Percentiles rank a stretch among this genome's conserved stretches.
These are phyloP conservation scores for Enhydra lutris DNA, from an alignment of 2,113 vertebrate species.

Conservation along the genomic window DNA sequence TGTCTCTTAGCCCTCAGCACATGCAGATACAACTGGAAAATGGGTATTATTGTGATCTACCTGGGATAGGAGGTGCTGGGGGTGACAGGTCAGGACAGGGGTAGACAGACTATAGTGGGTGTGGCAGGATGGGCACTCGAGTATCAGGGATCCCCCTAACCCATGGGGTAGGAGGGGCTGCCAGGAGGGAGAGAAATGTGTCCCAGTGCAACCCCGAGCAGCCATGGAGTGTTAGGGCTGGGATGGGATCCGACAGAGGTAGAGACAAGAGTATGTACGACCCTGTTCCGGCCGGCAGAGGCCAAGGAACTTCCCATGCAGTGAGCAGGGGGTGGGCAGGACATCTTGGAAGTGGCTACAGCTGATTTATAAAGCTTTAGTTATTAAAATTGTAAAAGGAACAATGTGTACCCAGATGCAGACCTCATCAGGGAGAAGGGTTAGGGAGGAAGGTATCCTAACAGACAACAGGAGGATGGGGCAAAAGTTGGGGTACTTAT, in stretches of 20 bases:
- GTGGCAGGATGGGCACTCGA: background rate
- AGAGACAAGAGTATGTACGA: background rate
- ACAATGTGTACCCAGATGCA: background rate
- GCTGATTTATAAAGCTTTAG: background rate
- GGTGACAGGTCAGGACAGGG: background rate
- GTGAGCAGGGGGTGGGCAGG: background rate
- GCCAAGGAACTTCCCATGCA: accelerated
- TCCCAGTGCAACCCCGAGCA: accelerated
- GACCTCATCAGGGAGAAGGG: background rate
- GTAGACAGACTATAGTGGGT: background rate
- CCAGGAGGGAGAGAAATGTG: background rate
- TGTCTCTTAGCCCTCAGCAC: background rate
- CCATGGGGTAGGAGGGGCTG: background rate
- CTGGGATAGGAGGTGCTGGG: background rate
- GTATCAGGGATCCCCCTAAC: background rate
- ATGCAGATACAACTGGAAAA: background rate
- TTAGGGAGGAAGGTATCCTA: background rate
- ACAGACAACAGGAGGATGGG: too few species aligned
- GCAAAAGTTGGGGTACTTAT: background rate
- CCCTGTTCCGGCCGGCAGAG: too few species aligned
- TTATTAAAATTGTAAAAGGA: background rate
- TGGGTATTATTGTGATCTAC: background rate
- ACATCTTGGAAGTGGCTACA: background rate
- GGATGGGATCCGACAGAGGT: background rate
- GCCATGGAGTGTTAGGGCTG: background rate